Base-by-base conservation (phyloP, 2,113 vertebrate species). In the Puffinus mauretanicus region DNA sequence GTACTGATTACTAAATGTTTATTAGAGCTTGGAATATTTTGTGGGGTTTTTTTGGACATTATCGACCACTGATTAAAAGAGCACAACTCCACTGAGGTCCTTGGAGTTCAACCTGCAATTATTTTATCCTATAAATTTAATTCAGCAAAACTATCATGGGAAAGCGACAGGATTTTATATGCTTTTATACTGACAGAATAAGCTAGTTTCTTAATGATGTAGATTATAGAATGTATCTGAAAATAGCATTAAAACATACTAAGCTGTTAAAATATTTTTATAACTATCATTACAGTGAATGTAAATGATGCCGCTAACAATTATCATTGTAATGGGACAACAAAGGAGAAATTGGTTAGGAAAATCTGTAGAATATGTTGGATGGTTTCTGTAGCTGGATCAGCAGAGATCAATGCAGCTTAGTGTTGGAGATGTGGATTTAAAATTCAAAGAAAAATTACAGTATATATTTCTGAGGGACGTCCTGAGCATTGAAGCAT, bases 261-360 rank as follows among this genome's bases (percentile, higher is more conserved):
- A 24, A 61, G 5, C 38, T 69, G 34, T 71, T 91, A 20, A 8
- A 49, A 55, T 42, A 13, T 25, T 57, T 57, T 70, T 47, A 2
- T n/a, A 52, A 21, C 20, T 54, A 0, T 12, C 16, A 1, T 78
- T 12, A 27, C 4, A 5, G 29, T 51, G 32, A 60, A 49, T 30
- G 32, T 13, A 42, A 71, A 27, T 40, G 32, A 25, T 75, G 24
- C 47, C 84, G 72, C 52, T 58, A 8, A 26, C 12, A 18, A 30
- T 18, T 61, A 21, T 46, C 21, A n/a, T 26, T 88, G 69, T 54
- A 70, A 38, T 66, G 51, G n/a, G n/a, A 36, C 18, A 25, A 7
- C 2, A 10, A 71, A 62, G 14, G 32, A 60, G 26, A 80, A 69
- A n/a, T 29, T 60, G 24, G 20, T 46, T 42, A 30, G 24, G 49